Conservation (phyloP, 2,888 invertebrate genomes). For the Blastobasis adustella region DNA sequence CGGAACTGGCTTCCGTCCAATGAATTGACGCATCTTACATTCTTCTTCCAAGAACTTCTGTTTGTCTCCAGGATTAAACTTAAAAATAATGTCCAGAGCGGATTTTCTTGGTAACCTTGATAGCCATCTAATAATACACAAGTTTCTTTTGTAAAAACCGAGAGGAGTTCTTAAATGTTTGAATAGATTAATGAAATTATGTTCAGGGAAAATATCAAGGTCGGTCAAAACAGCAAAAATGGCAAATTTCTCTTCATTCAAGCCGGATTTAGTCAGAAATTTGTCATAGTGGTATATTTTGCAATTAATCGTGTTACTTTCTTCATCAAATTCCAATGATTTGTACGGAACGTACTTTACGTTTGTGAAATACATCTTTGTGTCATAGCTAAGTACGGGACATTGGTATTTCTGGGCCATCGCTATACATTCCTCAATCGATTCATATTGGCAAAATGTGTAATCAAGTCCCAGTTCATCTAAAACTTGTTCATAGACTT, state of each 20-base stretch:
- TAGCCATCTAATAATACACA: constrained; percentile 8
- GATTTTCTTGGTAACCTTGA: background rate
- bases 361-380: constrained; percentile 28
- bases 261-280: constrained; percentile 18
- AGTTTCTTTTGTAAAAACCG: constrained; percentile 1
- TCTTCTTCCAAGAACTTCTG: constrained; percentile 7
- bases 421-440: constrained; percentile 29
- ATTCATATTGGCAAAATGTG: constrained; percentile 23
- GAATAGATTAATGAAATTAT: constrained; percentile 17
- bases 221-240: constrained; percentile 28
- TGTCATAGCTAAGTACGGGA: constrained; percentile 30
- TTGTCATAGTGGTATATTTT: constrained; percentile 17
- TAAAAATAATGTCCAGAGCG: constrained; percentile 1
- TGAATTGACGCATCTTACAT: background rate
- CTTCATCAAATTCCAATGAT: constrained; percentile 12
- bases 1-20: constrained; percentile 7
- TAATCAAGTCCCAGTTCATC: constrained; percentile 29
- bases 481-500: constrained; percentile 25
- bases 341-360: constrained; percentile 24
- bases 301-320: constrained; percentile 13
- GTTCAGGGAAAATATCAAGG: constrained; percentile 16
- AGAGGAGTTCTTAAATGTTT: constrained; percentile 6
- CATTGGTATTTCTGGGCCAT: constrained; percentile 30
- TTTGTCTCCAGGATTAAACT: background rate
- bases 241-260: constrained; percentile 22